A percentile compares a stretch with the other conserved stretches of the same genome.
Conservation (phyloP, 2,113 vertebrate genomes). For the Megatriorchis doriae region DNA sequence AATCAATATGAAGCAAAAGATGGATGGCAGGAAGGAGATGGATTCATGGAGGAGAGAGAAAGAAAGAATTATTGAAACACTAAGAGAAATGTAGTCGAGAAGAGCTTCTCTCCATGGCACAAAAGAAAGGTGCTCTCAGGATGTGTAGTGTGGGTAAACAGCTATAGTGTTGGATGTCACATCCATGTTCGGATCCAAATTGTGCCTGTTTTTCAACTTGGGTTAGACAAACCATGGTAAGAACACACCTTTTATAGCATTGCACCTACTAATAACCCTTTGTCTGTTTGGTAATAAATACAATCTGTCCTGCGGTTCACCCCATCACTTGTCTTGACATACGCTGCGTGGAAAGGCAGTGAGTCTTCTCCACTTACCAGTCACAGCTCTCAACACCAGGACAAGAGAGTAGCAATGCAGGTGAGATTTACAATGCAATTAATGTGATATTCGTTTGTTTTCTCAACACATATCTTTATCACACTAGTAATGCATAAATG, state of each 20-base stretch:
- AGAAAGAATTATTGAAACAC: background rate
- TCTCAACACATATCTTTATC: background rate
- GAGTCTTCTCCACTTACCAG: background rate
- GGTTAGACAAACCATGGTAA: background rate
- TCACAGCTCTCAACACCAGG: background rate
- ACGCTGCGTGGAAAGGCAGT: rapidly evolving
- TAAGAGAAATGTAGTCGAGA: background rate
- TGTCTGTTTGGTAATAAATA: background rate
- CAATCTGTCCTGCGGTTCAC: background rate
- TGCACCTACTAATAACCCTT: background rate
- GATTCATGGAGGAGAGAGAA: background rate
- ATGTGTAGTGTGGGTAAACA: background rate
- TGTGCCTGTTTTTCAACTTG: background rate
- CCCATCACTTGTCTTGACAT: background rate
- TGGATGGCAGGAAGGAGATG: background rate
- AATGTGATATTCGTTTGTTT: background rate
- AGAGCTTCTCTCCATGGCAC: background rate
- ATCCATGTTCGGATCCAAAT: background rate
- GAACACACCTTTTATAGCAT: background rate
- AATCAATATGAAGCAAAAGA: background rate
- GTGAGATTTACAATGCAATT: background rate
- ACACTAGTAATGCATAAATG: background rate
- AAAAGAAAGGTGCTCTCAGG: background rate
- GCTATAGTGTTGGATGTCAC: background rate
- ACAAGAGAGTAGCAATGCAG: background rate